A percentile compares a stretch with the other conserved stretches of the same genome.
phyloP scores from a whole-genome alignment of 1,140 invertebrate genomes.

The Drosophila mojavensis region DNA sequence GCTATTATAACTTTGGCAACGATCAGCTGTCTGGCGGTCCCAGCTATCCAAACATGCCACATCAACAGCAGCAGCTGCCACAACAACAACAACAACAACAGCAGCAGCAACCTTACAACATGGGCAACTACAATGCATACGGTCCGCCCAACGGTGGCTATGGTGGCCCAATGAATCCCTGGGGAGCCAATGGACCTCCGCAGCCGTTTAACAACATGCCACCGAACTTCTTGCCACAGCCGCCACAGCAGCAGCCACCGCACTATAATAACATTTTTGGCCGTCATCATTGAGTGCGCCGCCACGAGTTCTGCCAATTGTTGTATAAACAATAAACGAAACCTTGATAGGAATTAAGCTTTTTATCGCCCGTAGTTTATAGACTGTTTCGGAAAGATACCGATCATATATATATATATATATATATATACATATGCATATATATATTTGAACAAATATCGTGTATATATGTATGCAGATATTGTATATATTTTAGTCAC shows the following conservation, averaged over 20 bases:
- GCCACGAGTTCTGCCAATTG: background rate
- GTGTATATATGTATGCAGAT: too few relatives aligned
- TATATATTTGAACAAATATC: background rate
- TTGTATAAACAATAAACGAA: background rate
- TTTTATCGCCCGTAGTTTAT: too few relatives aligned
- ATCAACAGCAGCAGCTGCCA: slow-evolving; percentile 10
- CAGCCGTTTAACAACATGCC: slow-evolving; percentile 45
- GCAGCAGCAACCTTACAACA: slow-evolving; percentile 12
- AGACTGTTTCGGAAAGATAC: too few relatives aligned
- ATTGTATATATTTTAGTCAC: background rate
- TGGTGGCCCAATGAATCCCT: slow-evolving; percentile 45
- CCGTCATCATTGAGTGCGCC: slow-evolving; percentile 29
- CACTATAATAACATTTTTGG: slow-evolving; percentile 65
- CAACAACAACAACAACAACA: background rate
- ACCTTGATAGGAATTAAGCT: too few relatives aligned
- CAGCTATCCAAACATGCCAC: slow-evolving; percentile 12
- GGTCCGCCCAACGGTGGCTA: slow-evolving; percentile 14
- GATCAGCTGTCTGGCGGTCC: slow-evolving; percentile 16
- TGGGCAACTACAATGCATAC: slow-evolving; percentile 48
- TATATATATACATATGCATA: background rate
- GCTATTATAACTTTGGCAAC: slow-evolving; percentile 22
- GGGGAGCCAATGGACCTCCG: slow-evolving; percentile 55
- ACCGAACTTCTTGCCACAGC: slow-evolving; percentile 42
- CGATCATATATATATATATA: too few relatives aligned
- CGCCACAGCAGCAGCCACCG: slow-evolving; percentile 39